phyloP scores from a whole-genome alignment of 2,113 vertebrate genomes.

The Lichenostomus cassidix region DNA sequence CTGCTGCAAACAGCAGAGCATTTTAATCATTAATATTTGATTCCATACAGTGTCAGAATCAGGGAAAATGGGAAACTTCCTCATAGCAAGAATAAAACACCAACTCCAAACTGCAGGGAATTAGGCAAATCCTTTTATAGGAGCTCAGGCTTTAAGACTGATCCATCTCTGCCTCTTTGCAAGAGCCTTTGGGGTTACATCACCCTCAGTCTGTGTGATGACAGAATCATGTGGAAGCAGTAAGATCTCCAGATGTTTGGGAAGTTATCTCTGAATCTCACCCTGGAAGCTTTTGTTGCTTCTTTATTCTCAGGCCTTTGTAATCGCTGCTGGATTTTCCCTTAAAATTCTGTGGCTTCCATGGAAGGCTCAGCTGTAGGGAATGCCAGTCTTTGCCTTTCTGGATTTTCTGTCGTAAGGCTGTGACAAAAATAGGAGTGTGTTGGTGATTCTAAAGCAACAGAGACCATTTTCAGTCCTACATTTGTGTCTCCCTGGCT shows the following conservation, averaged over 20 bases:
- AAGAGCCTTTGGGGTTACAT: background rate
- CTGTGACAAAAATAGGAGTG: background rate
- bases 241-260: background rate
- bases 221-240: background rate
- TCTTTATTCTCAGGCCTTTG: background rate
- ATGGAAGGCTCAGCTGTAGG: background rate
- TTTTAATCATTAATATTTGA: background rate
- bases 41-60: background rate
- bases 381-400: background rate
- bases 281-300: background rate
- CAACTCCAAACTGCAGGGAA: background rate
- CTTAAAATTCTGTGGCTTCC: background rate
- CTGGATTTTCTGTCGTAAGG: background rate
- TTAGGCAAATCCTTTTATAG: background rate
- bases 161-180: background rate
- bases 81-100: background rate
- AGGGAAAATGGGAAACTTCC: background rate
- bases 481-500: background rate
- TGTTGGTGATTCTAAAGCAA: background rate
- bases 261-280: background rate
- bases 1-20: background rate
- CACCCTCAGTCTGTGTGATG: accelerated
- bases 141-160: background rate
- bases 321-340: background rate
- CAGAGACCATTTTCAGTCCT: background rate